A percentile compares a stretch with the other conserved stretches of the same genome.
These are phyloP conservation scores for Pterostichus niger DNA, from an alignment of 2,888 invertebrate species.

Conservation along the genomic window DNA sequence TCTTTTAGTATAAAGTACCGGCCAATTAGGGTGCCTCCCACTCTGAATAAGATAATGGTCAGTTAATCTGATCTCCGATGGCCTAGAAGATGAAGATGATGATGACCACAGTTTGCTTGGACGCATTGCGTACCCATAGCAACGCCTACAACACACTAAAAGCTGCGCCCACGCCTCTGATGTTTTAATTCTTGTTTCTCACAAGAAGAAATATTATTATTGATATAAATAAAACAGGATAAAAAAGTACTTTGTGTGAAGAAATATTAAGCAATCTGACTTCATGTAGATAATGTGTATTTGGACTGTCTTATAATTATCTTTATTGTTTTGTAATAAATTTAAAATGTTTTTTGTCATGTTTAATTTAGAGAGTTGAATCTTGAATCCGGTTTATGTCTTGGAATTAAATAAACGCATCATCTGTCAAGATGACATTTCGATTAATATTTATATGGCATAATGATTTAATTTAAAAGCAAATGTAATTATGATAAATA, in stretches of 20 bases:
- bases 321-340: constrained; percentile 43
- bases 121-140: constrained; percentile 16
- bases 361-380: constrained; percentile 5
- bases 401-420: constrained; percentile 30
- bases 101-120: constrained; percentile 42
- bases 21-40: constrained; percentile 57
- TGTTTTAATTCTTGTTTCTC: constrained; percentile 51
- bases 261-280: constrained; percentile 1
- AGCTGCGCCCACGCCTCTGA: constrained; percentile 48
- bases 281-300: constrained; percentile 23
- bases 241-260: constrained; percentile 12
- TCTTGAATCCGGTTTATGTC: constrained; percentile 2
- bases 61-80: constrained; percentile 57
- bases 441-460: constrained; percentile 45
- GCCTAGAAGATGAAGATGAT: constrained; percentile 36
- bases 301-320: constrained; percentile 38
- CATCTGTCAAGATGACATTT: constrained; percentile 41
- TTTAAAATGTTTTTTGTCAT: constrained; percentile 29
- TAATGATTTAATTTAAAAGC: constrained; percentile 44
- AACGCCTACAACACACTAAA: constrained; percentile 46
- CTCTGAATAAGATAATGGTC: constrained; percentile 46
- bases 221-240: constrained; percentile 25
- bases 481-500: constrained; percentile 19
- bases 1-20: constrained; percentile 28
- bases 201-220: constrained; percentile 16